These are phyloP conservation scores for Pyrrhosoma nymphula DNA, from an alignment of 2,888 invertebrate species.

Conservation along the genomic window DNA sequence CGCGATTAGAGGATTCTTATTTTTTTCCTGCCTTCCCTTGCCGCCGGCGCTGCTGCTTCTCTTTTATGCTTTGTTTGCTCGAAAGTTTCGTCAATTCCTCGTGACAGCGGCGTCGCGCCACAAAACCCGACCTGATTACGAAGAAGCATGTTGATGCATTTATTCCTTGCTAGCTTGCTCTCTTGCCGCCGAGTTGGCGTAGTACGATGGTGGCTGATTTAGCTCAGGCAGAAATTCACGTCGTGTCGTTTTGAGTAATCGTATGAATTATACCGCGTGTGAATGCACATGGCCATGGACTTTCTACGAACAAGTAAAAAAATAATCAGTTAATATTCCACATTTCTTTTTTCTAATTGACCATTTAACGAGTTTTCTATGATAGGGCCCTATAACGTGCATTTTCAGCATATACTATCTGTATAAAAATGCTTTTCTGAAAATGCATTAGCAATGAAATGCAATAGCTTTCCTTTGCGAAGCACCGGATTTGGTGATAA, in stretches of 20 bases:
- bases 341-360: too few species aligned
- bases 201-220: background rate
- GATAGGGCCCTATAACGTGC: too few species aligned
- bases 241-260: background rate
- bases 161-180: background rate
- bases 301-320: too few species aligned
- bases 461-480: too few species aligned
- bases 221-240: background rate
- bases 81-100: constrained; percentile 8
- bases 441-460: too few species aligned
- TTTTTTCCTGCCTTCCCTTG: background rate
- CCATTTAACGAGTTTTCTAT: too few species aligned
- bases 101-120: background rate
- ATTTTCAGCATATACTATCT: too few species aligned
- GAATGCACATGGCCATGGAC: background rate
- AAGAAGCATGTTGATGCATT: background rate
- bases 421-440: too few species aligned
- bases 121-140: background rate
- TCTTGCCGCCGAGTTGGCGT: background rate
- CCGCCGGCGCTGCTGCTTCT: background rate
- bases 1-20: background rate
- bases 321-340: too few species aligned
- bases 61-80: background rate
- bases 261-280: background rate
- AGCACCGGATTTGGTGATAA: too few species aligned